A percentile compares a stretch with the other conserved stretches of the same genome.
Conservation (phyloP, 2,888 invertebrate genomes). For the Clistopyga incitator region DNA sequence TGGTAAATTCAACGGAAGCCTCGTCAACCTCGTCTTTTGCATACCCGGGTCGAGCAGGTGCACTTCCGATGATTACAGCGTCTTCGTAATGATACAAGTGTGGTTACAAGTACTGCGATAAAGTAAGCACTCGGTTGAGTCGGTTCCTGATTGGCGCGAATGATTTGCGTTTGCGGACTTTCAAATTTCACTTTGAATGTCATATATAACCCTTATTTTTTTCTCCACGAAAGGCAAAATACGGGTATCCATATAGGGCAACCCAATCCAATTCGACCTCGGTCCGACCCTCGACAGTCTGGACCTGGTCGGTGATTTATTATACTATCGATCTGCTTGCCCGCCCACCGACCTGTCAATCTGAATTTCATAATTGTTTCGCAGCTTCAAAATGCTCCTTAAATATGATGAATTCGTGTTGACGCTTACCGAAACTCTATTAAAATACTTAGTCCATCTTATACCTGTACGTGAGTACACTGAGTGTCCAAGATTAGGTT, state of each 20-base stretch:
- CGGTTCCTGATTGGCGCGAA: not conserved
- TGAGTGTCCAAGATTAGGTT: not conserved
- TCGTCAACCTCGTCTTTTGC: not conserved
- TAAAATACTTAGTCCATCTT: not conserved
- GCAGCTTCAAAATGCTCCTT: not conserved
- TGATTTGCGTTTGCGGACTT: not conserved
- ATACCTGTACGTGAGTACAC: not conserved
- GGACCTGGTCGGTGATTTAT: not conserved
- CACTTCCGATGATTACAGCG: slow-evolving; percentile 64
- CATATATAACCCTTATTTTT: not conserved
- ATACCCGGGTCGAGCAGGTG: slow-evolving; percentile 24
- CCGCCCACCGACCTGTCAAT: too few species aligned
- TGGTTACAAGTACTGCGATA: slow-evolving; percentile 33
- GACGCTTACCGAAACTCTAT: not conserved
- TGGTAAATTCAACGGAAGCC: slow-evolving; percentile 34
- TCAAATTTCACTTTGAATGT: not conserved
- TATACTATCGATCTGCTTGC: too few species aligned
- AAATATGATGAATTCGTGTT: not conserved
- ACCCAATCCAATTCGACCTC: too few species aligned
- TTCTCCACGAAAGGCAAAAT: too few species aligned
- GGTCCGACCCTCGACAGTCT: too few species aligned
- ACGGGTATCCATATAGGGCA: too few species aligned
- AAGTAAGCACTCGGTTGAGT: slow-evolving; percentile 38
- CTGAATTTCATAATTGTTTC: not conserved
- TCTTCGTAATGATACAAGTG: slow-evolving; percentile 40